These are phyloP conservation scores for Mactra quadrangularis DNA, from an alignment of 1,140 invertebrate genomes.

Conservation along the genomic window DNA sequence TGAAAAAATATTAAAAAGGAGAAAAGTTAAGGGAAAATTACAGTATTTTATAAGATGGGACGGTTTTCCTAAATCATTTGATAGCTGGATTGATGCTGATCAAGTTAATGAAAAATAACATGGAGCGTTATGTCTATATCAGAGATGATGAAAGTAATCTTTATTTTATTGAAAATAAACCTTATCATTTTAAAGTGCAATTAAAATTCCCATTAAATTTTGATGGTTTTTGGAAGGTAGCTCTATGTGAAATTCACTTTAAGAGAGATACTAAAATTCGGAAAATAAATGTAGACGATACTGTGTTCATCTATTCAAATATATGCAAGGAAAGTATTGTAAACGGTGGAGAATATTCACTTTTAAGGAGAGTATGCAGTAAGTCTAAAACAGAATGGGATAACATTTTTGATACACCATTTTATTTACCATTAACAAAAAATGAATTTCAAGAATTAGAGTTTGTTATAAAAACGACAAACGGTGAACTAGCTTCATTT, in stretches of 20 bases:
- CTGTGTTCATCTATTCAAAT: conserved; percentile 36
- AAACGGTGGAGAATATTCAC: conserved; percentile 21
- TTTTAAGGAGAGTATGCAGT: conserved; percentile 13
- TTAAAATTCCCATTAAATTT: conserved; percentile 23
- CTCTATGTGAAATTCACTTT: conserved; percentile 26
- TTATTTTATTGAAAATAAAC: conserved; percentile 17
- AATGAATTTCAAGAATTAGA: conserved; percentile 49
- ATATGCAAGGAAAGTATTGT: conserved; percentile 44
- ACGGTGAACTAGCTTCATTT: conserved; percentile 61
- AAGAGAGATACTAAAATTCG: background rate
- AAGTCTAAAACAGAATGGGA: conserved; percentile 1
- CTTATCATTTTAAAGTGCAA: conserved; percentile 39
- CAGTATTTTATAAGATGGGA: conserved; percentile 46
- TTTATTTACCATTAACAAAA: conserved; percentile 59
- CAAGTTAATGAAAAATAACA: conserved; percentile 30
- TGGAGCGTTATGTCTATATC: conserved; percentile 38
- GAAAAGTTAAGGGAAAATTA: conserved; percentile 37
- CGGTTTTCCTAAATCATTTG: conserved; percentile 47
- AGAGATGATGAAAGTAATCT: conserved; percentile 30
- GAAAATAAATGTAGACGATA: background rate
- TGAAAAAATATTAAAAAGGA: conserved; percentile 22
- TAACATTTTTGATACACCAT: conserved; percentile 53
- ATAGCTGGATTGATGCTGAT: conserved; percentile 30
- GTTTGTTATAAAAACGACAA: conserved; percentile 60
- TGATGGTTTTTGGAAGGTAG: conserved; percentile 37